phyloP scores from a whole-genome alignment of 2,113 vertebrate species.

The Gambusia affinis region DNA sequence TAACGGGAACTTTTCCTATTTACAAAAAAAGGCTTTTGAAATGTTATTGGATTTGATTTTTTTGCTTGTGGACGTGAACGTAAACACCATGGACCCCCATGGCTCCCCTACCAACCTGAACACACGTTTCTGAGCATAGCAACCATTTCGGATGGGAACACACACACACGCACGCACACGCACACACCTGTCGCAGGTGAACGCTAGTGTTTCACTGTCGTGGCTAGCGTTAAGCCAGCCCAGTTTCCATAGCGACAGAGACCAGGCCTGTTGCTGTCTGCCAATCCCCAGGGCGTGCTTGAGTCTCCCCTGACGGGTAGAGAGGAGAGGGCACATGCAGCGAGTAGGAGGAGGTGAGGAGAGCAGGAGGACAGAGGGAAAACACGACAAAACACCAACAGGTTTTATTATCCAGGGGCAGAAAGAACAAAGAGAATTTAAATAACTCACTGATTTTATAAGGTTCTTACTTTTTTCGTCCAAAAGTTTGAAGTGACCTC shows the following conservation, averaged over 20 bases:
- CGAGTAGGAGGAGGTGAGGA: neutral
- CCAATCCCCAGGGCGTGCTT: slow-evolving; percentile 44
- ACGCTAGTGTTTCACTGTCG: slow-evolving; percentile 50
- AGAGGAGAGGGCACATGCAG: neutral
- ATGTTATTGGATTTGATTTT: too few relatives aligned
- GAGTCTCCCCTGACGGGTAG: slow-evolving; percentile 20
- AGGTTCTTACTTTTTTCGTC: too few relatives aligned
- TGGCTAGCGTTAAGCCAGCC: slow-evolving; percentile 68
- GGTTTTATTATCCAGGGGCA: neutral
- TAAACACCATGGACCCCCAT: too few relatives aligned
- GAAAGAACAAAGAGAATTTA: neutral
- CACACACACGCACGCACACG: slow-evolving; percentile 25
- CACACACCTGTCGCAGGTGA: slow-evolving; percentile 29
- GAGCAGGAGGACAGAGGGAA: neutral
- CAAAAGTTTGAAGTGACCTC: neutral
- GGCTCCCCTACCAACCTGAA: neutral
- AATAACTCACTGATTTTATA: neutral
- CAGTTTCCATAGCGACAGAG: slow-evolving; percentile 76
- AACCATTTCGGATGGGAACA: slow-evolving; percentile 3
- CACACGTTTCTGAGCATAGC: slow-evolving; percentile 27
- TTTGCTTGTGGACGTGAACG: too few relatives aligned
- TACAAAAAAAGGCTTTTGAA: too few relatives aligned
- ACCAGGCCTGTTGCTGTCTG: slow-evolving; percentile 43
- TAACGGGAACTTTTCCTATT: too few relatives aligned
- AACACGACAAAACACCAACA: neutral